Percentiles rank a stretch among this genome's conserved stretches.
Evolutionary conservation across 2,113 vertebrate genomes (phyloP).

Genomic region (Parotia lawesii): DNA sequence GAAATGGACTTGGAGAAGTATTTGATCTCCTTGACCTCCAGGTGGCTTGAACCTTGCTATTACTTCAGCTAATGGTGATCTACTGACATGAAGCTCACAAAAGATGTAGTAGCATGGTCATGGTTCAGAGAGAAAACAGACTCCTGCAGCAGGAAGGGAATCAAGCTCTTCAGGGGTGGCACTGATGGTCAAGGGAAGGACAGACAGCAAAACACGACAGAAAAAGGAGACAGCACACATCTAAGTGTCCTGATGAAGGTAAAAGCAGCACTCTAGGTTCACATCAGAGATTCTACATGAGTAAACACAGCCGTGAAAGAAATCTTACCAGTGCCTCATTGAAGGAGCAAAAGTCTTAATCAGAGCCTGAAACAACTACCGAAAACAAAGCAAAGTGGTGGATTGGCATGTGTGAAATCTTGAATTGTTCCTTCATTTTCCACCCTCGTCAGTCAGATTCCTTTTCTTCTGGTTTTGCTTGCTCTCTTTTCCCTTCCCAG

Average conservation of each 20-base stretch:
- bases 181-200: neutral
- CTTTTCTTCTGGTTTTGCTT: neutral
- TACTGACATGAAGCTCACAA: neutral
- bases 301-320: neutral
- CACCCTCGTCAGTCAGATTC: accelerated
- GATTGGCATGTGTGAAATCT: neutral
- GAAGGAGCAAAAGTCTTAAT: neutral
- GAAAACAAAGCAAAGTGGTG: neutral
- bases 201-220: neutral
- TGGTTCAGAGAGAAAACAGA: neutral
- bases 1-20: neutral
- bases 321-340: neutral
- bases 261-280: neutral
- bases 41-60: neutral
- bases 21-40: neutral
- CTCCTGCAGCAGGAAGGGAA: neutral
- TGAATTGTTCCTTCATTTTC: neutral
- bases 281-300: neutral
- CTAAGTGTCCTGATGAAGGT: neutral
- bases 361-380: neutral
- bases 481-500: neutral
- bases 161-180: neutral
- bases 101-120: neutral
- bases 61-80: neutral
- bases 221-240: neutral